Percentiles rank a stretch among this genome's conserved stretches.
These are phyloP conservation scores for Alethe diademata DNA, from an alignment of 2,113 vertebrate genomes.

Conservation along the genomic window DNA sequence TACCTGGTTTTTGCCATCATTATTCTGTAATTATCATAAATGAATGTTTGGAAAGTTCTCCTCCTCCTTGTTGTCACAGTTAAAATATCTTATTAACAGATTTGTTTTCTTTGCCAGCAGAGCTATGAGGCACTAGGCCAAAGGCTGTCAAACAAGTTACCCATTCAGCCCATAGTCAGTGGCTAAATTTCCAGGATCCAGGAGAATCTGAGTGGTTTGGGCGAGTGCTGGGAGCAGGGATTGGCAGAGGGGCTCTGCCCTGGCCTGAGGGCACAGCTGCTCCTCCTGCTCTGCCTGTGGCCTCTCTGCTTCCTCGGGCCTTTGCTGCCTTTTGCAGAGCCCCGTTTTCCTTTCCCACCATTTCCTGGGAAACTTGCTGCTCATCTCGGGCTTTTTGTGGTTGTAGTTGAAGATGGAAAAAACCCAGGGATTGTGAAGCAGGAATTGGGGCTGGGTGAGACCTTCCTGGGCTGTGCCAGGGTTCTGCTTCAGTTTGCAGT, in stretches of 20 bases:
- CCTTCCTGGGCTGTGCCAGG: not conserved
- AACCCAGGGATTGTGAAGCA: not conserved
- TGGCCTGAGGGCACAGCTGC: not conserved
- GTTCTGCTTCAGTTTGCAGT: not conserved
- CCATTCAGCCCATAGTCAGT: not conserved
- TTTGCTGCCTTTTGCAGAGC: not conserved
- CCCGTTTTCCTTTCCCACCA: not conserved
- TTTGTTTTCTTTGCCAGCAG: slow-evolving; percentile 61
- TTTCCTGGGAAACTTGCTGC: not conserved
- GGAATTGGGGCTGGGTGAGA: not conserved
- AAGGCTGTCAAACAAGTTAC: slow-evolving; percentile 49
- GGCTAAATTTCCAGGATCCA: not conserved
- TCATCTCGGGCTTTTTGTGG: not conserved
- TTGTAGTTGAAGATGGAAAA: not conserved
- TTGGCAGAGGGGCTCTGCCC: not conserved
- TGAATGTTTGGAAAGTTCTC: slow-evolving; percentile 63
- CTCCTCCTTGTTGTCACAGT: slow-evolving; percentile 59
- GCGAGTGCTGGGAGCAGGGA: no score
- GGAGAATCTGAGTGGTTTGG: not conserved
- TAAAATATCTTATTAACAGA: slow-evolving; percentile 64
- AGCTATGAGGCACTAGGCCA: slow-evolving; percentile 59
- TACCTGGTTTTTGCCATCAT: slow-evolving; percentile 60
- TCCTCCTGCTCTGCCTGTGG: not conserved
- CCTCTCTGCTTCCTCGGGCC: not conserved
- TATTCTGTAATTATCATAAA: slow-evolving; percentile 68